Percentiles rank a stretch among this genome's conserved stretches.
These are phyloP conservation scores for Druceiella hillmani DNA, from an alignment of 2,888 invertebrate species.

Conservation along the genomic window DNA sequence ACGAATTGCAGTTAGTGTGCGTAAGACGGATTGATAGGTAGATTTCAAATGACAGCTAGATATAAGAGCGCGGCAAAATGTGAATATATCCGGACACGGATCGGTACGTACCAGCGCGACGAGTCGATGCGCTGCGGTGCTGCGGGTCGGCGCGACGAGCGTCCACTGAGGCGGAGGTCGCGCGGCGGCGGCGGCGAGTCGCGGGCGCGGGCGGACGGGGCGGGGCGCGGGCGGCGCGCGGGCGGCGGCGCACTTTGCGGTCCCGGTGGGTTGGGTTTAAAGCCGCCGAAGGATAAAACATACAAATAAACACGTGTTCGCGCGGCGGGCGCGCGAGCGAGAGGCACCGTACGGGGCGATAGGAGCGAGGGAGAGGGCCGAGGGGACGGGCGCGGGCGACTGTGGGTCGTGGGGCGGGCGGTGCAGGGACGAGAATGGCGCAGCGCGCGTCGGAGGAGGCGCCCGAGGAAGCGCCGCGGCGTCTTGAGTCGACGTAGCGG, in stretches of 20 bases:
- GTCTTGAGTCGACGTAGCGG: too few relatives aligned
- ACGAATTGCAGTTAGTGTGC: too few relatives aligned
- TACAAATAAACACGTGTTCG: slow-evolving; percentile 59
- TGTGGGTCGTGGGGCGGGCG: slow-evolving; percentile 47
- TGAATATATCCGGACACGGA: too few relatives aligned
- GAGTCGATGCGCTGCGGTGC: slow-evolving; percentile 16
- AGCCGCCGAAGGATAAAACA: slow-evolving; percentile 61
- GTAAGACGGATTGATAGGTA: too few relatives aligned
- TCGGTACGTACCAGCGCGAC: slow-evolving; percentile 11
- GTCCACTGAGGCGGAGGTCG: slow-evolving; percentile 34
- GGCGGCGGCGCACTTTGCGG: slow-evolving; percentile 59
- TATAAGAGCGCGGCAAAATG: too few relatives aligned
- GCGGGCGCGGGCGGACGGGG: slow-evolving; percentile 42
- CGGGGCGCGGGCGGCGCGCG: slow-evolving; percentile 53
- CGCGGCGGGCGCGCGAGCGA: slow-evolving; percentile 55
- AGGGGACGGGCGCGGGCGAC: slow-evolving; percentile 42
- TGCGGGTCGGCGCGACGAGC: slow-evolving; percentile 38
- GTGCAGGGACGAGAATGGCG: slow-evolving; percentile 19
- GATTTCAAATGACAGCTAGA: too few relatives aligned
- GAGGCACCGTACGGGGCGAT: slow-evolving; percentile 30
- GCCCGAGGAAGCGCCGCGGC: background rate
- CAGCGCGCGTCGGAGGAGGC: background rate
- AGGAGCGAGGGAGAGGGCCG: slow-evolving; percentile 28
- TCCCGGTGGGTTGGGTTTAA: slow-evolving; percentile 63
- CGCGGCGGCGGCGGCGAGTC: slow-evolving; percentile 30